Evolutionary conservation across 2,113 vertebrate species (phyloP), one percentile per base, ranked within the genome.

Genomic region (Mastomys natalensis): DNA sequence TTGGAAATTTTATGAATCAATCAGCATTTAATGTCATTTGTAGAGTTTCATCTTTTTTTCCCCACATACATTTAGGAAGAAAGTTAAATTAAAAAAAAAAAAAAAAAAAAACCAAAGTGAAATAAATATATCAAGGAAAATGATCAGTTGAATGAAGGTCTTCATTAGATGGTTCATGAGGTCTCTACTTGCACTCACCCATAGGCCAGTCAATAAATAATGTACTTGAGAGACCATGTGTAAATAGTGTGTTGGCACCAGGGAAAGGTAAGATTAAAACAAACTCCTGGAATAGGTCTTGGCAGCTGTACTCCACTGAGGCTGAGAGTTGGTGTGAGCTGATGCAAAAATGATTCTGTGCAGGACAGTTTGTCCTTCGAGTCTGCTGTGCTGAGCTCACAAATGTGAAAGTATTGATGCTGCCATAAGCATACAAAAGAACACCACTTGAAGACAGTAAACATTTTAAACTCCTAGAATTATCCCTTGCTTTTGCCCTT

Each of bases 241-340:
- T 87, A 96, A 93, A 97, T 58, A 94, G 78, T 70, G 37, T 58
- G 78, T 92, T 96, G 91, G 93, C 95, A 90, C 53, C 29, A 72
- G 43, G 45, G 11, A 80, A 91, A 92, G 43, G 55, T 80, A 58
- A 85, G 86, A 91, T 96, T 93, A 96, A 89, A 86, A 70, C 21
- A 29, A 86, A 85, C n/a, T 95, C 73, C 89, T 68, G 45, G 55
- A 93, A 58, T 45, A 17, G 13, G 16, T 51, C 45, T 73, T 98
- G 96, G 82, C 89, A 77, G 24, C 43, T 31, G 87, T 37, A 24
- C 5, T 85, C 45, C 81, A 19, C 37, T n/a, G 53, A 95, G 22
- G 21, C 68, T 89, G 40, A 43, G 70, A 55, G n/a, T 48, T 84
- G 66, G 37, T 95, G 92, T 87, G 55, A 93, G 73, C 17, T 95